phyloP scores from a whole-genome alignment of 2,113 vertebrate species.

The Aspiorhynchus laticeps region DNA sequence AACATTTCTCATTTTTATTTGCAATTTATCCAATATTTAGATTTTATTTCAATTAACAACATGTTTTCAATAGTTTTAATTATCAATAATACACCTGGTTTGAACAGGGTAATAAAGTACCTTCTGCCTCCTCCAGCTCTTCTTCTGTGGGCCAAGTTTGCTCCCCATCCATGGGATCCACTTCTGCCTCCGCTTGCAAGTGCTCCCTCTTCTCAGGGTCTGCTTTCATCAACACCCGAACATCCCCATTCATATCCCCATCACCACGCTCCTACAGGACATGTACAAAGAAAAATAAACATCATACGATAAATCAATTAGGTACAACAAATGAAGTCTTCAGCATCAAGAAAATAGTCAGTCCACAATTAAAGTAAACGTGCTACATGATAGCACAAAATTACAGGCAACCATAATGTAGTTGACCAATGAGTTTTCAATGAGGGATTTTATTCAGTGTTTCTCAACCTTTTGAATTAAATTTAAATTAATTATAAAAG shows the following conservation, averaged over 20 bases:
- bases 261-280: constrained; percentile 72
- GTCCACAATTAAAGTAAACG: background rate
- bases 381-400: background rate
- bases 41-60: background rate
- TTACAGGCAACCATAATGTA: background rate
- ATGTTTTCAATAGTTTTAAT: background rate
- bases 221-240: constrained; percentile 88
- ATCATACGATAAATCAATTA: too few species aligned
- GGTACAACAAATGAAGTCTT: background rate
- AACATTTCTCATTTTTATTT: background rate
- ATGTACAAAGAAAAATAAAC: constrained; percentile 18
- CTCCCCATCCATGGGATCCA: constrained; percentile 96
- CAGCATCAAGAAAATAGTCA: background rate
- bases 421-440: background rate
- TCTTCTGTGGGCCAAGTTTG: constrained; percentile 96
- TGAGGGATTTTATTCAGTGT: background rate
- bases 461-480: background rate
- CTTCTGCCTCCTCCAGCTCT: constrained; percentile 89
- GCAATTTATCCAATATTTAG: background rate
- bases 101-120: constrained; percentile 66
- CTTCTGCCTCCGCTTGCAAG: constrained; percentile 86
- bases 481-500: background rate
- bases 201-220: constrained; percentile 82
- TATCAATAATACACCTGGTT: background rate
- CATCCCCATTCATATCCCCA: constrained; percentile 67